Percentiles rank a stretch among this genome's conserved stretches.
Conservation (phyloP, 2,888 invertebrate genomes). For the Ypsolopha scabrella region DNA sequence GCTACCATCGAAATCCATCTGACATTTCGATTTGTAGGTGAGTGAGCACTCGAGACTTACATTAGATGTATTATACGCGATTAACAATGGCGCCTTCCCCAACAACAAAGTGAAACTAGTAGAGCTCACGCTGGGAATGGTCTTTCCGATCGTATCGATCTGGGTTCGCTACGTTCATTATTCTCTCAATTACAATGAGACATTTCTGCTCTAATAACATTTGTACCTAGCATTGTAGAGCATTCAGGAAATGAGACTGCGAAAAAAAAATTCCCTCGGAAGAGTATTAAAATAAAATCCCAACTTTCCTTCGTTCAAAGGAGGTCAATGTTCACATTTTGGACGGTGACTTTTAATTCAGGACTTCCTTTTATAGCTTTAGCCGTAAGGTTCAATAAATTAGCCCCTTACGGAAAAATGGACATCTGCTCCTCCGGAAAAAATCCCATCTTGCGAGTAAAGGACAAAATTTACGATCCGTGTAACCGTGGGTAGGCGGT, state of each 20-base stretch:
- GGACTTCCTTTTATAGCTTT: constrained; percentile 46
- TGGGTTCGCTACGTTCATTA: constrained; percentile 53
- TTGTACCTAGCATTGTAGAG: not conserved
- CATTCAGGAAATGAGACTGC: not conserved
- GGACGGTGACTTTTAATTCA: constrained; percentile 46
- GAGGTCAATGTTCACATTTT: constrained; percentile 43
- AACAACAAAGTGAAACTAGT: constrained; percentile 54
- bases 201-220: constrained; percentile 21
- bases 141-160: constrained; percentile 54
- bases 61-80: constrained; percentile 50
- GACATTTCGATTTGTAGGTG: constrained; percentile 7
- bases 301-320: constrained; percentile 21
- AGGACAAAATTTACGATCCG: constrained; percentile 66
- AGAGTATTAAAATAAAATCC: constrained; percentile 15
- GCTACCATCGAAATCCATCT: constrained; percentile 4
- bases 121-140: constrained; percentile 42
- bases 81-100: constrained; percentile 45
- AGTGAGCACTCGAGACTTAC: constrained; percentile 31
- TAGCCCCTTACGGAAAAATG: constrained; percentile 59
- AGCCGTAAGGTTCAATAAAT: constrained; percentile 59
- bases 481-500: constrained; percentile 60
- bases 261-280: constrained; percentile 3
- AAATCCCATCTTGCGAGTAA: constrained; percentile 56
- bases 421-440: constrained; percentile 57
- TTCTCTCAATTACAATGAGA: constrained; percentile 50